Conservation (phyloP, 1,140 invertebrate genomes). For the Leptonema lineaticorne region DNA sequence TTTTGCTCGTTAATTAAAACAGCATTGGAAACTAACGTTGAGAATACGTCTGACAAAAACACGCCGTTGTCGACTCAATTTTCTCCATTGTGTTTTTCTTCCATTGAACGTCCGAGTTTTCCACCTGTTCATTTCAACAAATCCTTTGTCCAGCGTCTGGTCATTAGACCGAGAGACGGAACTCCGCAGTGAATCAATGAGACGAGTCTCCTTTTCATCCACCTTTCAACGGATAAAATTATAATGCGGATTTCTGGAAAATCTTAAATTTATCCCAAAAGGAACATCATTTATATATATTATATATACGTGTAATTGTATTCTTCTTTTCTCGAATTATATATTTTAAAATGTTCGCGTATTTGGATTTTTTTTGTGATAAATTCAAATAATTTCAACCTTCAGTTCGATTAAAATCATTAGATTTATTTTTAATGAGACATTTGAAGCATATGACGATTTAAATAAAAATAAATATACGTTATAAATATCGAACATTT, state of each 20-base stretch:
- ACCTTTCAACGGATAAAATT: neutral
- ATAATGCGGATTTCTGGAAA: neutral
- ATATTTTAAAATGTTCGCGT: neutral
- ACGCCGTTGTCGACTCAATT: neutral
- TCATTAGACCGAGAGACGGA: neutral
- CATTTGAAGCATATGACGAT: no score
- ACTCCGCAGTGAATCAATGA: neutral
- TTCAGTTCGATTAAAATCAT: no score
- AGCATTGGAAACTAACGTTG: neutral
- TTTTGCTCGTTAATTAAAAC: neutral
- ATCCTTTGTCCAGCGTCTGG: constrained; percentile 2
- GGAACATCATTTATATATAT: neutral
- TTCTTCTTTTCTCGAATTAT: neutral
- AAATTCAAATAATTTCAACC: neutral
- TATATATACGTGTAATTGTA: neutral
- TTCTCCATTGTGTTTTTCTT: neutral
- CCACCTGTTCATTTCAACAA: neutral
- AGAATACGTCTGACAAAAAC: constrained; percentile 2
- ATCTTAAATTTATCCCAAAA: neutral
- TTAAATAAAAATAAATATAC: no score
- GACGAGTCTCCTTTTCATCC: neutral
- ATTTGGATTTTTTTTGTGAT: neutral
- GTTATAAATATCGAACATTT: no score
- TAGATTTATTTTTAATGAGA: neutral
- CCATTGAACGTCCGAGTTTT: neutral